Evolutionary conservation across 2,797 vertebrate species (phyloP).

Genomic region (Menidia menidia): DNA sequence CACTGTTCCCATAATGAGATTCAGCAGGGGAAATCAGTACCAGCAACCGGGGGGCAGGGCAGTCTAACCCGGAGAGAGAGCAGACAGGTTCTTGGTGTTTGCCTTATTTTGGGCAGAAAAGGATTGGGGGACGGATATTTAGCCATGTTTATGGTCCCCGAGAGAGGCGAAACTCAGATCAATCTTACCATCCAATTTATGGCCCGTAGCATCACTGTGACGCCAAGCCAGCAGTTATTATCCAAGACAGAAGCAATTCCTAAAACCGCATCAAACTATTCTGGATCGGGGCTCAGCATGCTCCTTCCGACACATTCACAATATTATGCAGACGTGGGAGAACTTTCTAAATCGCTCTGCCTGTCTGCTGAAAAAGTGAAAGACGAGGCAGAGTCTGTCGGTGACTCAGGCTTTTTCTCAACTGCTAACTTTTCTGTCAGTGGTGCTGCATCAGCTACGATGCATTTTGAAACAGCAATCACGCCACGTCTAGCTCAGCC

Average conservation of each 20-base stretch:
- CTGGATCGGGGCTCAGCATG: not conserved
- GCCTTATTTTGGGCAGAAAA: conserved; percentile 42
- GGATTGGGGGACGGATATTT: conserved; percentile 57
- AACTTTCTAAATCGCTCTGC: conserved; percentile 3
- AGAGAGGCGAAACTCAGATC: conserved; percentile 58
- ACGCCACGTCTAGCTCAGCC: conserved; percentile 20
- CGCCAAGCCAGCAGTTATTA: conserved; percentile 16
- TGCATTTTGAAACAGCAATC: conserved; percentile 9
- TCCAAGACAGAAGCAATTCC: conserved; percentile 35
- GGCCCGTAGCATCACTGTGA: conserved; percentile 29
- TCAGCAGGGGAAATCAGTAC: conserved; percentile 48
- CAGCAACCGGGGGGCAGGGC: conserved; percentile 38
- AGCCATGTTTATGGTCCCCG: conserved; percentile 54
- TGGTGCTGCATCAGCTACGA: conserved; percentile 28
- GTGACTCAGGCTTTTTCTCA: conserved; percentile 68
- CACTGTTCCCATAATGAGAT: conserved; percentile 48
- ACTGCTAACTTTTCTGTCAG: conserved; percentile 35
- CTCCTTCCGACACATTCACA: conserved; percentile 32
- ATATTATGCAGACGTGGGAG: conserved; percentile 19
- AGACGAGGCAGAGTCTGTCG: conserved; percentile 28
- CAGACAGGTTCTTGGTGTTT: conserved; percentile 37
- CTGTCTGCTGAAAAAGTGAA: conserved; percentile 28
- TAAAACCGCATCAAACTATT: conserved; percentile 13
- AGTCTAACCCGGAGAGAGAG: conserved; percentile 34
- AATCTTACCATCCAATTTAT: conserved; percentile 56